phyloP scores from a whole-genome alignment of 2,797 vertebrate species.

The Urophycis tenuis region DNA sequence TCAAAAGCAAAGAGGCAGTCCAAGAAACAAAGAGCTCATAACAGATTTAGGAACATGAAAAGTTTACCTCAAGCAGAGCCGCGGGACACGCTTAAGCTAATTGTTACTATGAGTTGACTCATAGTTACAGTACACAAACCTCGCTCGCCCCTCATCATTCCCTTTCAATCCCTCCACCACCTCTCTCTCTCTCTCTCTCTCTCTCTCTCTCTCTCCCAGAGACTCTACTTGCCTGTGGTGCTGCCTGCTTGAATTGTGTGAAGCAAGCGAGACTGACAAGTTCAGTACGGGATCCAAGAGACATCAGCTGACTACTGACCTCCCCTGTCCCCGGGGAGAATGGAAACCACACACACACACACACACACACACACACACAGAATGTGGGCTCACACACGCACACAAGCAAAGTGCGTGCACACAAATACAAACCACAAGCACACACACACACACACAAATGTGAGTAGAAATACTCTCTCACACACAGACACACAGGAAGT shows the following conservation, averaged over 20 bases:
- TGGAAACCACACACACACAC: slow-evolving; percentile 15
- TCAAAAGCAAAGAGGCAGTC: neutral
- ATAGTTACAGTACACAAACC: slow-evolving; percentile 14
- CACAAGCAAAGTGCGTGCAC: neutral
- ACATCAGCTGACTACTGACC: slow-evolving; percentile 58
- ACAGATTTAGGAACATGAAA: neutral
- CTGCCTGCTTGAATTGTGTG: slow-evolving; percentile 18
- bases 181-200: slow-evolving; percentile 9
- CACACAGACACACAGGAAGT: neutral
- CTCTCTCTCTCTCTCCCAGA: slow-evolving; percentile 15
- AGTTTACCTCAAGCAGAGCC: slow-evolving; percentile 31
- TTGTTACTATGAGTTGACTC: slow-evolving; percentile 18
- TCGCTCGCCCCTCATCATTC: neutral
- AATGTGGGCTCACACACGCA: neutral
- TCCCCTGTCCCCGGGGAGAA: slow-evolving; percentile 33
- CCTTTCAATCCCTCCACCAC: slow-evolving; percentile 6
- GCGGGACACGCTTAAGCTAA: slow-evolving; percentile 6
- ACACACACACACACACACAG: slow-evolving; percentile 13
- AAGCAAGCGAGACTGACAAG: slow-evolving; percentile 28
- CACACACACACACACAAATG: neutral
- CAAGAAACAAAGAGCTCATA: neutral
- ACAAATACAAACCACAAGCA: neutral
- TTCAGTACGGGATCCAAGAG: slow-evolving; percentile 30
- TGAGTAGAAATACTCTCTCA: too few species aligned
- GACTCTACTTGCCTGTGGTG: slow-evolving; percentile 22